phyloP scores from a whole-genome alignment of 2,113 vertebrate genomes.

The Strix aluco region DNA sequence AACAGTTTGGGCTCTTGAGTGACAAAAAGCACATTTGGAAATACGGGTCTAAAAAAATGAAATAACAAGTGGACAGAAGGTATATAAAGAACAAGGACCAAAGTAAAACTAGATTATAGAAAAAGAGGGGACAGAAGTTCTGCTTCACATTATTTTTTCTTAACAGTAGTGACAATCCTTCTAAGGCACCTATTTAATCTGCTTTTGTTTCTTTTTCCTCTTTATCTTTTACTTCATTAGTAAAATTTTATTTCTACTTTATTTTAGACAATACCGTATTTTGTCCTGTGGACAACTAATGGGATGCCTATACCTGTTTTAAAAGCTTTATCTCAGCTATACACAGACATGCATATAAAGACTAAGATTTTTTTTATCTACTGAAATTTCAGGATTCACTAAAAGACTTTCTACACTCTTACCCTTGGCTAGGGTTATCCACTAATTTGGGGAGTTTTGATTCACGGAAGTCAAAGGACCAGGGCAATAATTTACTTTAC shows the following conservation, averaged over 20 bases:
- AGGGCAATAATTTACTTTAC: neutral
- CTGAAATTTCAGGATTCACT: neutral
- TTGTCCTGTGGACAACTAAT: neutral
- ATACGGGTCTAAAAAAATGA: neutral
- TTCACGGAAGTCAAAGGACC: neutral
- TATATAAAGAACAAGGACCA: neutral
- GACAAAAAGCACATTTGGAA: neutral
- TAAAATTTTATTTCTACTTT: neutral
- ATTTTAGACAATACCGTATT: neutral
- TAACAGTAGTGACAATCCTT: neutral
- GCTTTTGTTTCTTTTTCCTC: neutral
- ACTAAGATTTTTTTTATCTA: neutral
- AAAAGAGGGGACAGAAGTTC: neutral
- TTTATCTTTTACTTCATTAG: neutral
- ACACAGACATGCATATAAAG: neutral
- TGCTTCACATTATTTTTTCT: neutral
- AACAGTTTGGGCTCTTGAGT: neutral
- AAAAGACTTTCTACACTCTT: neutral
- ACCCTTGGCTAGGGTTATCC: neutral
- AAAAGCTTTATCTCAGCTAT: neutral
- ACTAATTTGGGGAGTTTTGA: neutral
- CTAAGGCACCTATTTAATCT: neutral
- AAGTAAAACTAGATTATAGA: neutral
- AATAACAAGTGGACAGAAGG: neutral
- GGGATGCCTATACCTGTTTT: neutral